phyloP scores from a whole-genome alignment of 2,888 invertebrate genomes.

The Dioctria linearis region DNA sequence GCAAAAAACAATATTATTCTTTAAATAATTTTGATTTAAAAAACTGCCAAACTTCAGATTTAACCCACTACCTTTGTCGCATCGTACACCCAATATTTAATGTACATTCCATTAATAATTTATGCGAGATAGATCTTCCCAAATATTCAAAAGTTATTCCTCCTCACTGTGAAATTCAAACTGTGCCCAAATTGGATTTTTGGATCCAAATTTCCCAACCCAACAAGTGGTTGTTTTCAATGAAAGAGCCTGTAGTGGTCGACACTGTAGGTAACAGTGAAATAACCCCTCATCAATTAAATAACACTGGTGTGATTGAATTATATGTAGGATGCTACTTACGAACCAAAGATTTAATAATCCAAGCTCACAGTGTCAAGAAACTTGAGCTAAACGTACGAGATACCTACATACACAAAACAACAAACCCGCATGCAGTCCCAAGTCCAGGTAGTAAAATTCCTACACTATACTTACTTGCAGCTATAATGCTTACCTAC shows the following conservation, averaged over 20 bases:
- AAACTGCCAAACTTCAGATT: neutral
- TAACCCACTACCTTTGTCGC: neutral
- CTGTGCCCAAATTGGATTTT: neutral
- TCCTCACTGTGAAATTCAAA: slow-evolving; percentile 4
- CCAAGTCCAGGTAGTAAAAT: neutral
- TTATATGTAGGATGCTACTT: neutral
- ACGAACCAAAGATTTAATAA: neutral
- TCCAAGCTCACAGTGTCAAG: neutral
- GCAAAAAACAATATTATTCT: slow-evolving; percentile 12
- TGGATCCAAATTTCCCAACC: slow-evolving; percentile 37
- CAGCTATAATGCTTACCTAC: too few species aligned
- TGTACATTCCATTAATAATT: neutral
- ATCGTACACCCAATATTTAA: neutral
- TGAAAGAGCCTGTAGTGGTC: neutral
- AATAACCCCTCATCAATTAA: neutral
- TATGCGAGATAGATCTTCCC: slow-evolving; percentile 4
- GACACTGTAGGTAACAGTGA: neutral
- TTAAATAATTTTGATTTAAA: slow-evolving; percentile 2
- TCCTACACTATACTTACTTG: too few species aligned
- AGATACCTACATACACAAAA: neutral
- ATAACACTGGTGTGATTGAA: neutral
- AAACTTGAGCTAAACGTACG: neutral
- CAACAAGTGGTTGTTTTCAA: slow-evolving; percentile 12
- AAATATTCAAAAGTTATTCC: neutral
- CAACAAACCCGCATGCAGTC: neutral